Base-by-base conservation (phyloP, 2,113 vertebrate genomes). In the Cephalopholis sonnerati region DNA sequence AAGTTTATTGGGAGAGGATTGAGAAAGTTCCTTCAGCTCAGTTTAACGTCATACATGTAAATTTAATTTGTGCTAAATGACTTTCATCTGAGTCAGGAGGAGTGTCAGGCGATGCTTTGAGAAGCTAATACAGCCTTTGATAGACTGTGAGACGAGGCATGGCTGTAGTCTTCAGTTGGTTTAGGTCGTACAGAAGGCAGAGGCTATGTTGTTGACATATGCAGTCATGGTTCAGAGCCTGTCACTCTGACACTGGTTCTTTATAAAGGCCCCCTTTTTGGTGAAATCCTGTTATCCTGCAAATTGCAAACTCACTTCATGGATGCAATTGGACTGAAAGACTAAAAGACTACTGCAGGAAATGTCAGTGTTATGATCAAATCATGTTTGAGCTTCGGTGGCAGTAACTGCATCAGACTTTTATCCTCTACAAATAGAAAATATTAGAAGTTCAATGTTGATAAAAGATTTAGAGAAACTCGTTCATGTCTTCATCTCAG, bases 401-500 rank as follows among this genome's bases (percentile, higher is more conserved):
- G 24, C 25, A 61, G 44, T 63, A 57, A 54, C 64, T 68, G 27
- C 54, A 41, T 72, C 2, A 62, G 36, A 65, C 36, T 54, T 44
- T 44, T 44, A 44, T 44, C 41, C 41, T 59, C 29, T 57, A 53
- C 13, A 68, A 63, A 79, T 27, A 55, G 36, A 4, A 74, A 44
- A 4, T 39, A 36, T 46, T 17, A 39, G 4, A 50, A 15, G 3
- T 59, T 62, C 4, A 41, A 12, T 51, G 10, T 67, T 3, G 18
- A 32, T 2, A 29, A 20, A 57, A 44, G 16, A 65, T 59, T 48
- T 32, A 22, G 5, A 64, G 50, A 62, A 77, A 58, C n/a, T 46
- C 1, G 13, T 71, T 66, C 44, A 22, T 77, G 67, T 27, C 11
- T 53, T 74, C 17, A 64, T 77, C 16, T 50, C 68, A 67, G 54